Conservation (phyloP, 2,888 invertebrate genomes). For the Pheosia tremula region DNA sequence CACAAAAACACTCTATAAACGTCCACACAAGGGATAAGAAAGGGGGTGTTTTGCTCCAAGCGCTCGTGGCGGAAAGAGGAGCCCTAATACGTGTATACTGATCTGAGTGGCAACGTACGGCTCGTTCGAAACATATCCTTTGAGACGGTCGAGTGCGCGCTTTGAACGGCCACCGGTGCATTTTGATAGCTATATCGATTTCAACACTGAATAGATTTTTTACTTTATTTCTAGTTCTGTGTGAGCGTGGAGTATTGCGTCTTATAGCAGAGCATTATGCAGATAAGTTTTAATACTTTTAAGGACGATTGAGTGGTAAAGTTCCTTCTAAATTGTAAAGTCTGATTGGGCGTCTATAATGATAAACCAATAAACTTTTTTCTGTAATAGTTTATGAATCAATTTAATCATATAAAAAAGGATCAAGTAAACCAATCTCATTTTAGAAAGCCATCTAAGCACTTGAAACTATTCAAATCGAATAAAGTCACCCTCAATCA, state of each 20-base stretch:
- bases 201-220: conserved; percentile 69
- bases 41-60: conserved; percentile 58
- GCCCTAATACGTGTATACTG: conserved; percentile 58
- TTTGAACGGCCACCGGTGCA: conserved; percentile 69
- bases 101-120: conserved; percentile 71
- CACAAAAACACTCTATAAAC: conserved; percentile 39
- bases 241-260: conserved; percentile 14
- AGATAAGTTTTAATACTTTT: not conserved
- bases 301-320: not conserved
- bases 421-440: conserved; percentile 1
- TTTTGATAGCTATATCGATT: conserved; percentile 79
- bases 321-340: too few species aligned
- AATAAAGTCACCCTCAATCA: conserved; percentile 63
- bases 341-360: too few species aligned
- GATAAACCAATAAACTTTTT: not conserved
- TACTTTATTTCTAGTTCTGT: conserved; percentile 51
- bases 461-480: conserved; percentile 56
- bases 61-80: conserved; percentile 54
- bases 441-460: conserved; percentile 48
- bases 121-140: conserved; percentile 68
- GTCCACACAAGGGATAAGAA: conserved; percentile 49
- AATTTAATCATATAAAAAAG: not conserved
- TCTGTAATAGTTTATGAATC: too few species aligned
- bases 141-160: conserved; percentile 62
- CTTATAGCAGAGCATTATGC: not conserved